A percentile compares a stretch with the other conserved stretches of the same genome.
These are phyloP conservation scores for Oxycera nigricornis DNA, from an alignment of 2,888 invertebrate species.

Conservation along the genomic window DNA sequence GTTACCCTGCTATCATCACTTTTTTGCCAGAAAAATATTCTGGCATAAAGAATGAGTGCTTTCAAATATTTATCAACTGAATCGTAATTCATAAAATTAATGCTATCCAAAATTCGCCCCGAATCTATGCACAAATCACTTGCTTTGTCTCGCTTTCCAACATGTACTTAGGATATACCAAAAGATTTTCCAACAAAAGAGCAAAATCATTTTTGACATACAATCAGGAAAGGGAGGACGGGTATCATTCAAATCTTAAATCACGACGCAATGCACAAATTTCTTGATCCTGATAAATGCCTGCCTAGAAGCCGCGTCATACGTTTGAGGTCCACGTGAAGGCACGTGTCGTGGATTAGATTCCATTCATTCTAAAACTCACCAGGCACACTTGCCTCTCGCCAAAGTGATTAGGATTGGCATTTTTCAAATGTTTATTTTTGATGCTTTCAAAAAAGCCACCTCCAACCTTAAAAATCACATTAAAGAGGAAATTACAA, in stretches of 20 bases:
- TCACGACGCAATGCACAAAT: slow-evolving; percentile 23
- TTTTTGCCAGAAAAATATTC: too few species aligned
- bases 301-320: neutral
- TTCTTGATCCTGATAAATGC: slow-evolving; percentile 40
- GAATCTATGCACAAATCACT: too few species aligned
- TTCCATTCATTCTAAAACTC: neutral
- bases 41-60: too few species aligned
- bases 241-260: slow-evolving; percentile 8
- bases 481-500: too few species aligned
- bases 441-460: neutral
- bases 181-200: slow-evolving; percentile 26
- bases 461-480: too few species aligned
- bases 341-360: slow-evolving; percentile 33
- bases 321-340: slow-evolving; percentile 9
- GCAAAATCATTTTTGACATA: slow-evolving; percentile 12
- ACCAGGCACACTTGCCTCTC: neutral
- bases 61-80: too few species aligned
- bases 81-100: too few species aligned
- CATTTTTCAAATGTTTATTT: neutral
- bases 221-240: slow-evolving; percentile 5
- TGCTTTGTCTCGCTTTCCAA: too few species aligned
- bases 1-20: too few species aligned
- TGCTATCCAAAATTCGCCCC: too few species aligned
- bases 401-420: neutral
- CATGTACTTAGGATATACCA: too few species aligned